These are phyloP conservation scores for Trinectes maculatus DNA, from an alignment of 2,113 vertebrate species.

Conservation along the genomic window DNA sequence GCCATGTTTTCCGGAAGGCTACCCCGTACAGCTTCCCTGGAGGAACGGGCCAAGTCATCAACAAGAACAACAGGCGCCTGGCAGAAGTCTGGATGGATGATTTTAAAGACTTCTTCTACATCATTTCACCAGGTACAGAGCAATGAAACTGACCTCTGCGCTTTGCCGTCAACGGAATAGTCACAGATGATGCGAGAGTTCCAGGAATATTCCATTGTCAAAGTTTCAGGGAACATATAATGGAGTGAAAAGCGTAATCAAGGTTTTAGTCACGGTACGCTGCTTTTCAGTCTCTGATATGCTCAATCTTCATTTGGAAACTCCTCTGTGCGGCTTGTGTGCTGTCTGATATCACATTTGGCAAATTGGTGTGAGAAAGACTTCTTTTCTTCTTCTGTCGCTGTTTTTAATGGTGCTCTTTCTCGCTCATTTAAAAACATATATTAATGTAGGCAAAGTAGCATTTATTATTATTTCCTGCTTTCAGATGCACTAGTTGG, in stretches of 20 bases:
- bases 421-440: slow-evolving; percentile 13
- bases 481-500: slow-evolving; percentile 10
- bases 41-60: slow-evolving; percentile 98
- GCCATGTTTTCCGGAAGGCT: slow-evolving; percentile 97
- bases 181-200: no score
- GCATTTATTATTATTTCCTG: no score
- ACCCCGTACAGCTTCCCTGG: slow-evolving; percentile 98
- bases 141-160: not conserved
- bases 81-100: slow-evolving; percentile 99
- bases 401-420: slow-evolving; percentile 7
- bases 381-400: not conserved
- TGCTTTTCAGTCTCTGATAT: slow-evolving; percentile 21
- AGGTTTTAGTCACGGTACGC: no score
- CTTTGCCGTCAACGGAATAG: no score
- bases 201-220: no score
- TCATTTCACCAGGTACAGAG: slow-evolving; percentile 93
- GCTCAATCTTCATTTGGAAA: slow-evolving; percentile 21
- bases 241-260: no score
- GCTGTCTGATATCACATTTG: slow-evolving; percentile 22
- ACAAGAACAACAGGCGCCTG: slow-evolving; percentile 96
- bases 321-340: not conserved
- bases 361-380: slow-evolving; percentile 33
- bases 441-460: no score
- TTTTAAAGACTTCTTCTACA: slow-evolving; percentile 99
- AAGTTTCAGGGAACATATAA: slow-evolving; percentile 9